These are phyloP conservation scores for Clavelina lepadiformis DNA, from an alignment of 23 tunicate genomes.

Conservation along the genomic window DNA sequence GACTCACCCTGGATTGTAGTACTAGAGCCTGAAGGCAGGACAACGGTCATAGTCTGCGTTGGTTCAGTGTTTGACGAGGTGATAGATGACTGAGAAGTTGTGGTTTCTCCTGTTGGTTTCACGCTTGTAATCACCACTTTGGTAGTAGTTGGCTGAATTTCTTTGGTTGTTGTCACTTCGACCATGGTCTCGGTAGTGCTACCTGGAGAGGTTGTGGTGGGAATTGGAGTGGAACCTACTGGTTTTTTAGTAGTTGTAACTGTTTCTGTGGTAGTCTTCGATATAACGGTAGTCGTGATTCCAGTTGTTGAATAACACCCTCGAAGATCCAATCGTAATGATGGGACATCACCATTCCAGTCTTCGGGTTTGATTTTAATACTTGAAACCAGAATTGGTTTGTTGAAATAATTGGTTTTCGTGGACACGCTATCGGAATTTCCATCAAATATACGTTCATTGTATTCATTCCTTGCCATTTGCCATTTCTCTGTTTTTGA, in stretches of 20 bases:
- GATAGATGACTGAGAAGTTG: constrained; percentile 5
- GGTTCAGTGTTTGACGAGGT: constrained; percentile 19
- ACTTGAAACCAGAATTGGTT: constrained; percentile 9
- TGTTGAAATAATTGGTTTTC: constrained; percentile 9
- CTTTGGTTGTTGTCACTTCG: constrained; percentile 36
- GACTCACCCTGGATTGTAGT: constrained; percentile 32
- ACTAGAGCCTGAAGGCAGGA: constrained; percentile 4
- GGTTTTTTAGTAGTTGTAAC: constrained; percentile 33
- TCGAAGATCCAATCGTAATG: constrained; percentile 39
- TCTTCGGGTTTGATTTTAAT: constrained; percentile 24
- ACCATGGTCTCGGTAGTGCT: background rate
- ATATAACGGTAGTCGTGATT: constrained; percentile 29
- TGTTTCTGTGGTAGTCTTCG: constrained; percentile 13
- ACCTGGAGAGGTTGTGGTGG: constrained; percentile 9
- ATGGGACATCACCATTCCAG: constrained; percentile 44
- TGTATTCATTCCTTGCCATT: constrained; percentile 7
- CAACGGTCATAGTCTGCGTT: constrained; percentile 48
- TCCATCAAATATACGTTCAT: constrained; percentile 14
- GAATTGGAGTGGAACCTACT: constrained; percentile 22
- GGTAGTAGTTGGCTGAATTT: constrained; percentile 36
- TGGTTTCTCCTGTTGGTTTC: constrained; percentile 21
- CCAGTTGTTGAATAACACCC: constrained; percentile 40
- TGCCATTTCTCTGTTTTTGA: constrained; percentile 3
- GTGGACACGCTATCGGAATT: constrained; percentile 25
- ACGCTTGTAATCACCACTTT: constrained; percentile 15